phyloP scores from a whole-genome alignment of 2,888 invertebrate genomes.

The Hypercompe scribonia region DNA sequence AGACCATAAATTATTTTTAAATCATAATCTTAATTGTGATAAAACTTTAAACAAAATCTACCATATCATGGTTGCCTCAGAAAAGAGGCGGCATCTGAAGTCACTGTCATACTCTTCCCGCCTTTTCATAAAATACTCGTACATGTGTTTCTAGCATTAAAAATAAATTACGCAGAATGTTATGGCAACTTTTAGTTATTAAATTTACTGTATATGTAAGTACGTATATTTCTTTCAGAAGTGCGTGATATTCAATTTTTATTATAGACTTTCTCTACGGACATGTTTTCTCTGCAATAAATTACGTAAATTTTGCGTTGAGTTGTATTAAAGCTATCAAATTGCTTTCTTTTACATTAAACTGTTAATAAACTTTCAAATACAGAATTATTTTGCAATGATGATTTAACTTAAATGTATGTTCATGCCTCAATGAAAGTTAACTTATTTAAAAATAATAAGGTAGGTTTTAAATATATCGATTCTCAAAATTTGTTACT shows the following conservation, averaged over 20 bases:
- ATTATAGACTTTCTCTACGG: slow-evolving; percentile 8
- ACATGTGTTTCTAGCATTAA: background rate
- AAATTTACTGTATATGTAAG: background rate
- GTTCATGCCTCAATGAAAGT: background rate
- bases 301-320: slow-evolving; percentile 11
- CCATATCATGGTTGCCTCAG: background rate
- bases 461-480: too few relatives aligned
- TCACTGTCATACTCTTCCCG: background rate
- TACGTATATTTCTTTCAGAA: background rate
- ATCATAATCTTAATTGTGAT: too few relatives aligned
- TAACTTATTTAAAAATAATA: too few relatives aligned
- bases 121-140: background rate
- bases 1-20: too few relatives aligned
- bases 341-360: slow-evolving; percentile 14
- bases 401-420: background rate
- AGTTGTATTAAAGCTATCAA: slow-evolving; percentile 7
- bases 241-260: slow-evolving; percentile 10
- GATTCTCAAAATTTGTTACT: too few relatives aligned
- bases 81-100: background rate
- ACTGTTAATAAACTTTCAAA: background rate
- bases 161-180: background rate
- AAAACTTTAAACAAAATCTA: too few relatives aligned
- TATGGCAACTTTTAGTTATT: background rate
- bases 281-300: slow-evolving; percentile 14
- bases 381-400: background rate